phyloP scores from a whole-genome alignment of 1,140 invertebrate genomes.

The Drosophila sturtevanti region DNA sequence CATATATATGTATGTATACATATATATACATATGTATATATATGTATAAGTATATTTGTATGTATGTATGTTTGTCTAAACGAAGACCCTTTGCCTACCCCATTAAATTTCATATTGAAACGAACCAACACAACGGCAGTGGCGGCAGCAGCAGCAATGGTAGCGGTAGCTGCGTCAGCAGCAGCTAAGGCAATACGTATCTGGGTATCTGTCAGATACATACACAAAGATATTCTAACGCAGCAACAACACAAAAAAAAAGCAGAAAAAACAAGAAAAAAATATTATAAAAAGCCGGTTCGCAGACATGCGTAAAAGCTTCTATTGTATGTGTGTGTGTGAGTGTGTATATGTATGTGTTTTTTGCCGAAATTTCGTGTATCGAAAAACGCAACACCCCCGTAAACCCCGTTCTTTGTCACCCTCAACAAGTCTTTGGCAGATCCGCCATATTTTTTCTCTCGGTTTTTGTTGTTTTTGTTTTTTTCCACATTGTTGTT shows the following conservation, averaged over 20 bases:
- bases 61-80: too few relatives aligned
- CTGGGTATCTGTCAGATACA: constrained; percentile 40
- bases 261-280: constrained; percentile 16
- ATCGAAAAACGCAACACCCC: background rate
- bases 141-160: constrained; percentile 7
- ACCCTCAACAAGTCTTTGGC: constrained; percentile 5
- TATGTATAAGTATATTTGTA: too few relatives aligned
- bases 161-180: constrained; percentile 13
- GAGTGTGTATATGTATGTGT: constrained; percentile 2
- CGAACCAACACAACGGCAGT: constrained; percentile 7
- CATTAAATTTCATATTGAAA: constrained; percentile 72
- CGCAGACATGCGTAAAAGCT: constrained; percentile 69
- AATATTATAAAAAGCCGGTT: constrained; percentile 65
- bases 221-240: constrained; percentile 60
- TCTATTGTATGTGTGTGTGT: constrained; percentile 20
- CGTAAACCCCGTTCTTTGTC: constrained; percentile 3
- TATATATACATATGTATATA: too few relatives aligned
- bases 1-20: background rate
- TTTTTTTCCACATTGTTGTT: background rate
- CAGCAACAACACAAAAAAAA: constrained; percentile 16
- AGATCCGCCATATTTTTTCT: constrained; percentile 6
- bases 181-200: constrained; percentile 30
- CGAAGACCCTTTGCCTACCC: constrained; percentile 69
- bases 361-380: background rate
- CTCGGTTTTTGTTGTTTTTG: background rate